Evolutionary conservation across 2,888 invertebrate species (phyloP), one percentile per base, ranked within the genome.

Genomic region (Drosophila infuscata): DNA sequence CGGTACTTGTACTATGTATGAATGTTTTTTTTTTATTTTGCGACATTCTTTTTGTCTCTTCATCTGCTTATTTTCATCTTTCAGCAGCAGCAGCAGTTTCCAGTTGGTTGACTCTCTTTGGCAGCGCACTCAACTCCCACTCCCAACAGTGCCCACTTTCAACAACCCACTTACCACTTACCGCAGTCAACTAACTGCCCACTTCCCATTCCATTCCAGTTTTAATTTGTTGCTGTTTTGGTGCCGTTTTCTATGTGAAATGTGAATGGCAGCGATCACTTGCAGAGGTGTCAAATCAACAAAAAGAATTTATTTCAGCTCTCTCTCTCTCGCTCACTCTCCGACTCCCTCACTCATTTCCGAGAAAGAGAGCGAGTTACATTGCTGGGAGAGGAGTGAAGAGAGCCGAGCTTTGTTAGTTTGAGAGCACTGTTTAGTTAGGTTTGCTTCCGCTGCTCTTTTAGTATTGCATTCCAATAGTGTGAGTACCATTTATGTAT

Each of bases 51-150:
- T 35, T 36, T 59, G 17, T 9, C 12, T 53, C 17, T 49, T 60
- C 67, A 65, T 29, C 12, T 57, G 33, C 29, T 30, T 57, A 30
- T n/a, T n/a, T n/a, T 49, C 49, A 49, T 25, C 29, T 65, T 65
- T 48, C 48, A 60, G 20, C 38, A 38, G 8, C 17, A n/a, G 20
- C 46, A 46, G 46, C 43, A 59, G 70, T 83, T 87, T 87, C 78
- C 84, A 83, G 88, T 87, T 78, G 81, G 84, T 53, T 79, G 71
- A 76, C 65, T 82, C 76, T 48, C 38, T 65, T 79, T 69, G 83
- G 71, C 77, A 72, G 77, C 77, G 58, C 46, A 65, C 52, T 58
- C 36, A 65, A 57, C 61, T 58, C 58, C 74, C 67, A 52, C 70
- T 56, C 36, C 32, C 59, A 20, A 53, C 63, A 29, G 43, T 36